A percentile compares a stretch with the other conserved stretches of the same genome.
These are phyloP conservation scores for Anser cygnoides DNA, from an alignment of 2,113 vertebrate genomes.

Conservation along the genomic window DNA sequence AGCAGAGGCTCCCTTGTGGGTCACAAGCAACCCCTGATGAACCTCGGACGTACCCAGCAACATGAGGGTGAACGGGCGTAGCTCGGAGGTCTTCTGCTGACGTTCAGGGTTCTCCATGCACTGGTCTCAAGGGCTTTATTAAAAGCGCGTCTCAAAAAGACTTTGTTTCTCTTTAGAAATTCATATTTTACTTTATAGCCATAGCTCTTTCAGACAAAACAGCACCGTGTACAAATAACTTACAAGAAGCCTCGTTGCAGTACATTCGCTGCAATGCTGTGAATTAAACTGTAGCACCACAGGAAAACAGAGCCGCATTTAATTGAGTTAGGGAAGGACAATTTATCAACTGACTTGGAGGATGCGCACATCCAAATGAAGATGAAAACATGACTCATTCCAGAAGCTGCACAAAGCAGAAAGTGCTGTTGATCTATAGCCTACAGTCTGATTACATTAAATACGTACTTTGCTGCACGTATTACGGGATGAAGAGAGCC, in stretches of 20 bases:
- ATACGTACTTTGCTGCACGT: not conserved
- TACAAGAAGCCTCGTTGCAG: not conserved
- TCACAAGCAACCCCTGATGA: not conserved
- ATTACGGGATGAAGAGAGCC: not conserved
- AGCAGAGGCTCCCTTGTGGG: not conserved
- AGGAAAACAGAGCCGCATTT: not conserved
- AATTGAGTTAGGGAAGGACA: conserved; percentile 60
- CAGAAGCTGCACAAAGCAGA: not conserved
- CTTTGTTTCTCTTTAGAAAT: not conserved
- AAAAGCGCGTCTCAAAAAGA: not conserved
- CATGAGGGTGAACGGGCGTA: fast-evolving
- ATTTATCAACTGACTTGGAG: conserved; percentile 57
- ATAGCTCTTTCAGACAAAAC: not conserved
- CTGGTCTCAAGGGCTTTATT: not conserved
- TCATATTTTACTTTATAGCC: not conserved
- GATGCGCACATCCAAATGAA: conserved; percentile 41
- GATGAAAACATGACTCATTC: not conserved
- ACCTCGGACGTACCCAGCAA: not conserved
- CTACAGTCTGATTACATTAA: not conserved
- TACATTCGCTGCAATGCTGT: not conserved
- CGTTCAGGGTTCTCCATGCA: not conserved
- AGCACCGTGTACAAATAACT: not conserved
- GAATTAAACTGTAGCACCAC: not conserved
- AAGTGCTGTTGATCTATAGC: not conserved
- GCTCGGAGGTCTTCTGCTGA: not conserved